These are phyloP conservation scores for Geodia barretti DNA, from an alignment of 37 sponge, comb jelly and placozoan species.

Conservation along the genomic window DNA sequence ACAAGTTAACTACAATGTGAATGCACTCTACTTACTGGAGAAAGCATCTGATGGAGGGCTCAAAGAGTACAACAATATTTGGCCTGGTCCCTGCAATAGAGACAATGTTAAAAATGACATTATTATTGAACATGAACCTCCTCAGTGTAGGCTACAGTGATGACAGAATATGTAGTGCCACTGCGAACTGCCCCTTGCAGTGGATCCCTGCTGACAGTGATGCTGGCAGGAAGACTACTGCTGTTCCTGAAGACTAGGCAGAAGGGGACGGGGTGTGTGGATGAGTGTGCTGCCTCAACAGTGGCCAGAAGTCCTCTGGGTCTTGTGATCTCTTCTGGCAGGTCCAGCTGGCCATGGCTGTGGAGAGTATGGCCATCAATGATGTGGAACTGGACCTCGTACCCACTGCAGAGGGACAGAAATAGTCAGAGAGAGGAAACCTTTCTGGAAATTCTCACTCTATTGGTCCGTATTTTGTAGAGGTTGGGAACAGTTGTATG, in stretches of 20 bases:
- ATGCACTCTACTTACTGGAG: no score
- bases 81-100: no score
- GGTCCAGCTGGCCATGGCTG: not conserved
- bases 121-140: not conserved
- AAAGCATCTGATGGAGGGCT: no score
- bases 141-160: conserved; percentile 39
- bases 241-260: not conserved
- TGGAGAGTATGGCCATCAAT: not conserved
- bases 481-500: conserved; percentile 11
- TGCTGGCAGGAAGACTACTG: not conserved
- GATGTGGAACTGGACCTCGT: conserved; percentile 33
- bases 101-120: not conserved
- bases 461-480: conserved; percentile 26
- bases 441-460: conserved; percentile 11
- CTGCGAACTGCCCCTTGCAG: conserved; percentile 19
- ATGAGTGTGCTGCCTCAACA: not conserved
- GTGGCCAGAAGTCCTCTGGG: conserved; percentile 12
- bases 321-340: not conserved
- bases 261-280: conserved; percentile 12
- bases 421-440: no score
- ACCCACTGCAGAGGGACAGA: conserved; percentile 25
- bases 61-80: no score
- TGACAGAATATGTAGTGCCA: conserved; percentile 16
- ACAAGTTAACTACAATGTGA: no score
- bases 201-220: not conserved